phyloP scores from a whole-genome alignment of 2,888 invertebrate species.

The Diloba caeruleocephala region DNA sequence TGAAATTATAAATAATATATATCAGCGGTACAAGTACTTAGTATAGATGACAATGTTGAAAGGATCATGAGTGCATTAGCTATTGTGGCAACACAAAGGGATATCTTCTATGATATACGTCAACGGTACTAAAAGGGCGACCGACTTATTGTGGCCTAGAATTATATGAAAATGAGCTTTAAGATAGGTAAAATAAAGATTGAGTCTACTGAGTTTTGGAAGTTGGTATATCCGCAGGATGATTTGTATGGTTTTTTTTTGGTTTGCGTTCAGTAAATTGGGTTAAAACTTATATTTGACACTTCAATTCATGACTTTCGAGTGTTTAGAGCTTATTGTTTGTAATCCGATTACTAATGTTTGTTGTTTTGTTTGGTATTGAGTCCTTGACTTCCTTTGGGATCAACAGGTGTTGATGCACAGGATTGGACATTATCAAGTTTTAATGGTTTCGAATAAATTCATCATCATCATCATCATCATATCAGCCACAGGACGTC shows the following conservation, averaged over 20 bases:
- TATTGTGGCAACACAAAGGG: slow-evolving; percentile 78
- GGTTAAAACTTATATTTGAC: slow-evolving; percentile 80
- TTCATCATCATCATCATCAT: too few relatives aligned
- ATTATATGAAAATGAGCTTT: slow-evolving; percentile 47
- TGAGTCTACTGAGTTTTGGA: background rate
- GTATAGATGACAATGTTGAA: slow-evolving; percentile 85
- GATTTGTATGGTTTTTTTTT: slow-evolving; percentile 61
- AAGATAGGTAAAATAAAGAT: slow-evolving; percentile 23
- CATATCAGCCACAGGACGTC: too few relatives aligned
- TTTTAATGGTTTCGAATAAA: slow-evolving; percentile 30
- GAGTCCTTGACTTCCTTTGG: slow-evolving; percentile 45
- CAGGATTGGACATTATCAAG: slow-evolving; percentile 23
- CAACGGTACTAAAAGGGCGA: slow-evolving; percentile 69
- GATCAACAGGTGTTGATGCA: slow-evolving; percentile 48
- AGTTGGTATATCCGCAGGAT: slow-evolving; percentile 36
- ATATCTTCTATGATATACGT: slow-evolving; percentile 74
- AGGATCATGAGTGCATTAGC: slow-evolving; percentile 87
- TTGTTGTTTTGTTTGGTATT: slow-evolving; percentile 69
- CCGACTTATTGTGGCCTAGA: slow-evolving; percentile 10
- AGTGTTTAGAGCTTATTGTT: slow-evolving; percentile 76
- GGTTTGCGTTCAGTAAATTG: slow-evolving; percentile 74
- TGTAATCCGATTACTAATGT: slow-evolving; percentile 77
- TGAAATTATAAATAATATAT: slow-evolving; percentile 28
- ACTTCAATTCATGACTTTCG: slow-evolving; percentile 61
- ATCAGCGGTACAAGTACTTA: slow-evolving; percentile 76